phyloP scores from a whole-genome alignment of 2,113 vertebrate genomes.

The Semicossyphus pulcher region DNA sequence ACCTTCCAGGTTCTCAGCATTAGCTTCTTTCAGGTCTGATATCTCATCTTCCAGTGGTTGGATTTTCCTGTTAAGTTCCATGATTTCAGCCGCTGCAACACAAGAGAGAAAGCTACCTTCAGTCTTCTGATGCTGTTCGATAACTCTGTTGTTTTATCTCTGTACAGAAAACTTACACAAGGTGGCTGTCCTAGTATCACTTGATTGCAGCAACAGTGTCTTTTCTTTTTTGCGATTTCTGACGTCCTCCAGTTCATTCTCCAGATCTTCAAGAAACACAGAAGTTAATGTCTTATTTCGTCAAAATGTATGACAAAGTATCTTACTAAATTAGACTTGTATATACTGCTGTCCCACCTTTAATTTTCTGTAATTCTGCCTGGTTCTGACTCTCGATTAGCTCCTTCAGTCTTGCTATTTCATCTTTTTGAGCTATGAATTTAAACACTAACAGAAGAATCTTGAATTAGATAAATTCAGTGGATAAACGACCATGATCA shows the following conservation, averaged over 20 bases:
- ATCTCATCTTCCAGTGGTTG: constrained; percentile 19
- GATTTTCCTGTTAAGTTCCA: constrained; percentile 41
- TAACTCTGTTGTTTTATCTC: not conserved
- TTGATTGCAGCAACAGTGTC: not conserved
- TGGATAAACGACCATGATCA: not conserved
- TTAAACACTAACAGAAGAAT: constrained; percentile 36
- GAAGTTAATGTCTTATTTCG: not conserved
- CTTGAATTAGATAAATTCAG: not conserved
- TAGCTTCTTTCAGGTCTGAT: constrained; percentile 11
- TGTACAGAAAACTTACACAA: constrained; percentile 31
- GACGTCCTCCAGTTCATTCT: constrained; percentile 29
- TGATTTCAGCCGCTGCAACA: constrained; percentile 50
- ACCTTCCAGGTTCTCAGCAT: constrained; percentile 28
- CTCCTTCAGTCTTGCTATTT: constrained; percentile 49
- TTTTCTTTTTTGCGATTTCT: constrained; percentile 37
- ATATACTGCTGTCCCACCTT: constrained; percentile 36
- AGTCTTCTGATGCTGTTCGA: not conserved
- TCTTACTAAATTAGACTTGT: too few species aligned
- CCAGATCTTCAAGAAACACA: constrained; percentile 42
- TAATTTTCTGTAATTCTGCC: constrained; percentile 18
- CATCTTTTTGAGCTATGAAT: constrained; percentile 35
- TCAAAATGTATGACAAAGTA: not conserved
- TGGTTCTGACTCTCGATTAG: not conserved
- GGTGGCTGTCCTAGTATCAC: not conserved
- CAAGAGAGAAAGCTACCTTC: not conserved